Conservation (phyloP, 1,140 invertebrate genomes). For the Rhysida immarginata region DNA sequence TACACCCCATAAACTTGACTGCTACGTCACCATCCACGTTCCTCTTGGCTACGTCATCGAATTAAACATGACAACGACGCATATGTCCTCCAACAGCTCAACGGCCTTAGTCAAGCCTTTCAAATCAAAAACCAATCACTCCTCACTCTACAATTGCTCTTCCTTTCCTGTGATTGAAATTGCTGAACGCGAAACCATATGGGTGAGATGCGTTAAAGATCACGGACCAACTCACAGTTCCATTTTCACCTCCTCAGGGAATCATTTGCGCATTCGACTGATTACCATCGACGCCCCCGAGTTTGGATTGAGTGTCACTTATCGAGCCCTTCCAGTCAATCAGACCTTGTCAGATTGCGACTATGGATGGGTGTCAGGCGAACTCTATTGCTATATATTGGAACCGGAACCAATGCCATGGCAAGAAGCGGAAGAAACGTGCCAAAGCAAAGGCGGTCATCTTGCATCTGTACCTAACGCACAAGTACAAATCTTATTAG, state of each 20-base stretch:
- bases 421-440: slow-evolving; percentile 46
- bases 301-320: neutral
- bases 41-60: neutral
- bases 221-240: neutral
- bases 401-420: slow-evolving; percentile 33
- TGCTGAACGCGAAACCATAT: neutral
- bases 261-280: neutral
- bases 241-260: neutral
- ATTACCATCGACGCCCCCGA: neutral
- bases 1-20: neutral
- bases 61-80: neutral
- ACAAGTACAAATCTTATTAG: slow-evolving; percentile 33
- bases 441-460: slow-evolving; percentile 42
- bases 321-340: neutral
- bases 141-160: neutral
- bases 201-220: neutral
- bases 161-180: too few species aligned
- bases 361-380: slow-evolving; percentile 1
- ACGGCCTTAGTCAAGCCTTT: neutral
- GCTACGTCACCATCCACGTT: neutral
- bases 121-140: neutral
- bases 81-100: neutral
- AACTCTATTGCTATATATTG: neutral
- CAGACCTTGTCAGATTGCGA: neutral
- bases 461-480: slow-evolving; percentile 44